Evolutionary conservation across 2,797 vertebrate species (phyloP).

Genomic region (Helostoma temminkii): DNA sequence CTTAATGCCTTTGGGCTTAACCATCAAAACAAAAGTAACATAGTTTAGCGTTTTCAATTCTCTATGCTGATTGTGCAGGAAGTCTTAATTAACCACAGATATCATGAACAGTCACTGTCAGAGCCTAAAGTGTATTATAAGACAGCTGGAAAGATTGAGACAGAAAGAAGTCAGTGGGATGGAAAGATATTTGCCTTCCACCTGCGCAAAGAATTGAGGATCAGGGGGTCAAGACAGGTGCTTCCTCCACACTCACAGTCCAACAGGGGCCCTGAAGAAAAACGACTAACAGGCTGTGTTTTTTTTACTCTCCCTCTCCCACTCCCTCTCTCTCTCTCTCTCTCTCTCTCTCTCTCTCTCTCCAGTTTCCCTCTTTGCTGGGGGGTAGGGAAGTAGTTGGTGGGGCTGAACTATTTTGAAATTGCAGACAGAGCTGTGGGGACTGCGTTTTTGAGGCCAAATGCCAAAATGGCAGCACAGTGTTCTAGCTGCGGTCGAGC

Average conservation of each 20-base stretch:
- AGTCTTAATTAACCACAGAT: slow-evolving; percentile 8
- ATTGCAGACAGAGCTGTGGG: slow-evolving; percentile 74
- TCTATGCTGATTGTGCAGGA: neutral
- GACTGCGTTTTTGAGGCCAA: slow-evolving; percentile 77
- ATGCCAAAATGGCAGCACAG: slow-evolving; percentile 79
- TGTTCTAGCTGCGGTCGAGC: slow-evolving; percentile 84
- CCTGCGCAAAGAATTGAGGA: slow-evolving; percentile 67
- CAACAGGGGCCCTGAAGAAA: slow-evolving; percentile 51
- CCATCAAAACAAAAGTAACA: neutral
- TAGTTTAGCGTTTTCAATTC: neutral
- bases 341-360: slow-evolving; percentile 7
- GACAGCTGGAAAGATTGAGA: neutral
- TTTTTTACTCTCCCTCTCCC: too few relatives aligned
- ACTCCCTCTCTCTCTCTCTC: slow-evolving; percentile 22
- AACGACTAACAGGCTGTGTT: slow-evolving; percentile 55
- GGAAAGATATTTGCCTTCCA: slow-evolving; percentile 68
- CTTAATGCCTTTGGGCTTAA: neutral
- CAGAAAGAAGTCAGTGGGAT: slow-evolving; percentile 32
- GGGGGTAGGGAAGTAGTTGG: slow-evolving; percentile 61
- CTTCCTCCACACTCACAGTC: slow-evolving; percentile 68
- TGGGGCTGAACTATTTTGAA: slow-evolving; percentile 77
- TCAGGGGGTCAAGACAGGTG: slow-evolving; percentile 74
- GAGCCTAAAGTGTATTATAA: neutral
- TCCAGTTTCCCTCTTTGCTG: slow-evolving; percentile 59
- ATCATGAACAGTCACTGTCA: neutral